Conservation (phyloP, 2,888 invertebrate species). For the Oxyteleia sp. region DNA sequence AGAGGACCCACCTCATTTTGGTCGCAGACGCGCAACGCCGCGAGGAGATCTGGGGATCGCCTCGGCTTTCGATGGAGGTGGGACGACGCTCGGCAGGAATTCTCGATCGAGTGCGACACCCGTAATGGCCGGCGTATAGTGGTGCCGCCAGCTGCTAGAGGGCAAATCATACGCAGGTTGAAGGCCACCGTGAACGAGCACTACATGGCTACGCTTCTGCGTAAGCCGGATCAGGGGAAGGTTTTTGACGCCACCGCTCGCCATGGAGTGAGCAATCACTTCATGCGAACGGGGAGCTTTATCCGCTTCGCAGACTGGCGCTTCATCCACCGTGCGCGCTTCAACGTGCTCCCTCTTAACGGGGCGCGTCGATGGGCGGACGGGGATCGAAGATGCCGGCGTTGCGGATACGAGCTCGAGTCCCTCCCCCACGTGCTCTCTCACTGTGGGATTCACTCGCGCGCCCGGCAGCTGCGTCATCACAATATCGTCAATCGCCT, state of each 20-base stretch:
- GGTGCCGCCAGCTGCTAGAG: conserved; percentile 63
- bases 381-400: conserved; percentile 78
- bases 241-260: conserved; percentile 68
- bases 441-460: conserved; percentile 81
- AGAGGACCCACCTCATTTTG: conserved; percentile 64
- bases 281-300: too few relatives aligned
- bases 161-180: conserved; percentile 16
- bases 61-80: conserved; percentile 74
- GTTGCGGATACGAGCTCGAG: conserved; percentile 78
- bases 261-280: conserved; percentile 78
- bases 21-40: conserved; percentile 74
- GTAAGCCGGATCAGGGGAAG: conserved; percentile 80
- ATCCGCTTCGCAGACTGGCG: too few relatives aligned
- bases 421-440: conserved; percentile 84
- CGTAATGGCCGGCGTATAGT: conserved; percentile 38
- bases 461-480: conserved; percentile 75
- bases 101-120: conserved; percentile 40
- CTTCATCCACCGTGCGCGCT: too few relatives aligned
- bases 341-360: too few relatives aligned
- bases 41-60: conserved; percentile 56
- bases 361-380: conserved; percentile 64
- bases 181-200: conserved; percentile 10
- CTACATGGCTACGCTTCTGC: conserved; percentile 34
- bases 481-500: too few relatives aligned
- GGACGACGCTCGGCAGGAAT: conserved; percentile 47